phyloP scores from a whole-genome alignment of 2,797 vertebrate species.

The Aplochiton taeniatus region DNA sequence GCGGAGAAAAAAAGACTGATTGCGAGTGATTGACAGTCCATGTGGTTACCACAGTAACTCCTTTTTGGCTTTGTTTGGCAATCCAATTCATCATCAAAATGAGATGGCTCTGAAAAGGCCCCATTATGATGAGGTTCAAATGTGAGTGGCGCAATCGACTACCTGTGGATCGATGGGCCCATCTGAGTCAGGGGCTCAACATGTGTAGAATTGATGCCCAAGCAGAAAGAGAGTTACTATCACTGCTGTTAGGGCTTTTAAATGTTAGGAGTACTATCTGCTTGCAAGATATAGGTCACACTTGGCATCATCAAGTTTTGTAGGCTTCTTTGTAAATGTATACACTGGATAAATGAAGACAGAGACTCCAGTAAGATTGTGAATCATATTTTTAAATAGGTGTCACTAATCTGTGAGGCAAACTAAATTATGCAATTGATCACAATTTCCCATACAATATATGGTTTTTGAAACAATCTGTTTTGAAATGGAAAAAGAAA shows the following conservation, averaged over 20 bases:
- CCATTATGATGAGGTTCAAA: constrained; percentile 72
- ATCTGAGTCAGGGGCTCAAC: constrained; percentile 58
- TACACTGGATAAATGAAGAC: too few species aligned
- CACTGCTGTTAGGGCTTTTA: neutral
- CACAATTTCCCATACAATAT: too few species aligned
- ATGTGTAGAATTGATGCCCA: constrained; percentile 46
- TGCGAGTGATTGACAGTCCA: constrained; percentile 83
- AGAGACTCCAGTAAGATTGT: too few species aligned
- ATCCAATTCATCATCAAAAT: constrained; percentile 81
- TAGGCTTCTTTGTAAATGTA: too few species aligned
- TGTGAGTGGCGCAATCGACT: constrained; percentile 67
- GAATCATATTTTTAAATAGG: too few species aligned
- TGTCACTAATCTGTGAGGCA: too few species aligned
- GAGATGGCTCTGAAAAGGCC: constrained; percentile 72
- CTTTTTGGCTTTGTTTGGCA: constrained; percentile 76
- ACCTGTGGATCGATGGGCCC: constrained; percentile 66
- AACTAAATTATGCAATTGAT: too few species aligned
- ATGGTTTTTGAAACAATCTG: neutral
- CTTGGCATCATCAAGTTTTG: too few species aligned
- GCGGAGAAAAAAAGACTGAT: constrained; percentile 77
- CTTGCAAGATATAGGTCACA: too few species aligned
- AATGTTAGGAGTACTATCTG: neutral
- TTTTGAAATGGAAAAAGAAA: neutral
- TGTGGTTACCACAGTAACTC: constrained; percentile 81
- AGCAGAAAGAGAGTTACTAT: constrained; percentile 16